These are phyloP conservation scores for Nemoura dubitans DNA, from an alignment of 2,888 invertebrate genomes.

Conservation along the genomic window DNA sequence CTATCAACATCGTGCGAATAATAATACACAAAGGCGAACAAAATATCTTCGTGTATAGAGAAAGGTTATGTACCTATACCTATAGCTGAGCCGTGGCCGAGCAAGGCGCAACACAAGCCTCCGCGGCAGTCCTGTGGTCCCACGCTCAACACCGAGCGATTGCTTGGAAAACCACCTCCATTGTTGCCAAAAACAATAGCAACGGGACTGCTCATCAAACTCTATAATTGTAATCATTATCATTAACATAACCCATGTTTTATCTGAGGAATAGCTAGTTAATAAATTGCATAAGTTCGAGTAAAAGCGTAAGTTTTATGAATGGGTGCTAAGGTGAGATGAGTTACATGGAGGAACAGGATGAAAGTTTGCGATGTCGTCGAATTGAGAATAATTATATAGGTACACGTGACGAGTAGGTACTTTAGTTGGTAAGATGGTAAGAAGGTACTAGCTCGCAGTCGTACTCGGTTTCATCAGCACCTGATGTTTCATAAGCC, in stretches of 20 bases:
- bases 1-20: neutral
- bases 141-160: neutral
- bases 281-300: neutral
- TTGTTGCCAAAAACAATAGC: conserved; percentile 21
- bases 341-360: neutral
- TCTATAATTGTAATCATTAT: neutral
- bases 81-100: neutral
- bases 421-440: neutral
- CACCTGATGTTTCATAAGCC: neutral
- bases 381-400: neutral
- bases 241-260: neutral
- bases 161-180: neutral
- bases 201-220: neutral
- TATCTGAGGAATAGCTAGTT: neutral
- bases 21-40: neutral
- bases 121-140: neutral
- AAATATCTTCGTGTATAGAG: neutral
- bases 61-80: neutral
- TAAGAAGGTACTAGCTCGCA: neutral
- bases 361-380: neutral
- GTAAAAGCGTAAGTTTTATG: neutral
- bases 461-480: neutral
- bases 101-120: neutral
- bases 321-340: neutral
- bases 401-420: neutral